Percentiles rank a stretch among this genome's conserved stretches.
Conservation (phyloP, 2,797 vertebrate species). For the Coregonus suidteri region DNA sequence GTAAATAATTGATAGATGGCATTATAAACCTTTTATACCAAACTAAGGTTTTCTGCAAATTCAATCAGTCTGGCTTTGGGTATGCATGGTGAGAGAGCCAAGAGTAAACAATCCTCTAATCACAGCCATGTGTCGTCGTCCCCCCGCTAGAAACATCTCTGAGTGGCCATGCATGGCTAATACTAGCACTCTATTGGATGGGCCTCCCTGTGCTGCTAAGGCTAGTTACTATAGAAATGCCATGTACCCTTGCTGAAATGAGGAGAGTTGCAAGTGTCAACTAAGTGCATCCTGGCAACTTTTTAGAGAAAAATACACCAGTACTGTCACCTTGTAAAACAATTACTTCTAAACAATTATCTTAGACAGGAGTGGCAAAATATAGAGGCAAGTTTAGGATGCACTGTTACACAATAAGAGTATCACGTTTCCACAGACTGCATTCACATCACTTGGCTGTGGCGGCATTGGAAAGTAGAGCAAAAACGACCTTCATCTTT, state of each 20-base stretch:
- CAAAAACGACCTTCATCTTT: neutral
- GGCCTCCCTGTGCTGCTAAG: too few relatives aligned
- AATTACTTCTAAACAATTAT: neutral
- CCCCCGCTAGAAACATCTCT: slow-evolving; percentile 53
- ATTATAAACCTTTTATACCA: slow-evolving; percentile 74
- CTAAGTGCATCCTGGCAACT: neutral
- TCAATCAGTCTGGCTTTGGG: slow-evolving; percentile 77
- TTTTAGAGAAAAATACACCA: neutral
- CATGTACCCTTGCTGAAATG: too few relatives aligned
- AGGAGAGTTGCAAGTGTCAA: too few relatives aligned
- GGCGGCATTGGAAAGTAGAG: neutral
- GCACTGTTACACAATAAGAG: neutral
- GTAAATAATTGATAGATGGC: slow-evolving; percentile 72
- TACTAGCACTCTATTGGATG: neutral
- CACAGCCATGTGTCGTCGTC: slow-evolving; percentile 72
- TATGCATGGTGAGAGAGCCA: slow-evolving; percentile 66
- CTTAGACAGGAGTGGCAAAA: neutral
- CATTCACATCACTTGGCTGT: neutral
- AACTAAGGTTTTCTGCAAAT: slow-evolving; percentile 69
- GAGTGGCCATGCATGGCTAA: slow-evolving; percentile 4
- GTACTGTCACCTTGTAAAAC: neutral
- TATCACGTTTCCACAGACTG: neutral
- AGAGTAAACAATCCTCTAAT: slow-evolving; percentile 74
- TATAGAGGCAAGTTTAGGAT: neutral
- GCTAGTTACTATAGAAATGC: too few relatives aligned